Percentiles rank a stretch among this genome's conserved stretches.
phyloP scores from a whole-genome alignment of 1,140 invertebrate species.

The Lasioglossum albipes region DNA sequence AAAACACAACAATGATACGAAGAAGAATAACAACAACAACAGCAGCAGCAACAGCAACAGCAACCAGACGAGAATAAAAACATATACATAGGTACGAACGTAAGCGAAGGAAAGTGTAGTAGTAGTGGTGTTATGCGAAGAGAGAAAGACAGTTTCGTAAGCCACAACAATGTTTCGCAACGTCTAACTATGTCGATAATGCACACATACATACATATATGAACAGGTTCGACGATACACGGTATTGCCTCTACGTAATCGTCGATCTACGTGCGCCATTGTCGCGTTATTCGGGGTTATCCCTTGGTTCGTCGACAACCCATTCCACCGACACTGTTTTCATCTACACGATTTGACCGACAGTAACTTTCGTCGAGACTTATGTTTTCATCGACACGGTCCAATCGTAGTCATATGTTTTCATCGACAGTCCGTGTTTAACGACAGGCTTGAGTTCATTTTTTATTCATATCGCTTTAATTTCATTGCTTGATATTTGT shows the following conservation, averaged over 20 bases:
- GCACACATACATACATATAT: neutral
- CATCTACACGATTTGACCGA: too few relatives aligned
- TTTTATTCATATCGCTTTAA: too few relatives aligned
- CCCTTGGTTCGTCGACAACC: too few relatives aligned
- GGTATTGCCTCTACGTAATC: neutral
- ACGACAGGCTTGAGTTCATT: too few relatives aligned
- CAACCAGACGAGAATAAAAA: slow-evolving; percentile 8
- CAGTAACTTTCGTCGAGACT: too few relatives aligned
- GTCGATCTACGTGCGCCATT: neutral
- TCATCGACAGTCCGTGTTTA: too few relatives aligned
- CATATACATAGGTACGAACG: slow-evolving; percentile 23
- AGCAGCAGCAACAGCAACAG: slow-evolving; percentile 8
- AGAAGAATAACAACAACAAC: slow-evolving; percentile 9
- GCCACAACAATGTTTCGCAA: slow-evolving; percentile 47
- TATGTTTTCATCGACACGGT: too few relatives aligned
- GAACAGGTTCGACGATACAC: neutral
- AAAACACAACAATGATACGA: slow-evolving; percentile 36
- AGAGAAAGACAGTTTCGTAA: slow-evolving; percentile 57
- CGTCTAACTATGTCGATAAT: slow-evolving; percentile 37
- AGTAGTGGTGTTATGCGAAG: slow-evolving; percentile 47
- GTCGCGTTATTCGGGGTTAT: too few relatives aligned
- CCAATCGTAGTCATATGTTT: too few relatives aligned
- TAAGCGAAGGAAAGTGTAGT: slow-evolving; percentile 33
- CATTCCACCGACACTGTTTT: too few relatives aligned
- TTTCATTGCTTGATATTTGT: too few relatives aligned